These are phyloP conservation scores for Heterochromis multidens DNA, from an alignment of 2,113 vertebrate species.

Conservation along the genomic window DNA sequence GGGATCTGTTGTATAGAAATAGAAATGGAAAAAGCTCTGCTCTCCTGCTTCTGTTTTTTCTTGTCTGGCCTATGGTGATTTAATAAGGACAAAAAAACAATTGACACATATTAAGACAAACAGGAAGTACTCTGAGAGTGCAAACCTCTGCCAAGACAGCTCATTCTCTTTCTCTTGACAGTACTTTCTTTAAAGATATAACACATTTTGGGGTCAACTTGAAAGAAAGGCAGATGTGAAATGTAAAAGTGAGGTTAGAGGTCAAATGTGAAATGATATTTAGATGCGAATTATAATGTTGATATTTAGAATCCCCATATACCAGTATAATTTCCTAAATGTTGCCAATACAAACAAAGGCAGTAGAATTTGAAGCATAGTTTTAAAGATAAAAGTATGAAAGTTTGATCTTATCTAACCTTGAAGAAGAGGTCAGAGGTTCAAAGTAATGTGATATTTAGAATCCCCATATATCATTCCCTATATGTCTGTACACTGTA, in stretches of 20 bases:
- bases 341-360: no score
- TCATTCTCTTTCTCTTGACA: background rate
- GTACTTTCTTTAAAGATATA: background rate
- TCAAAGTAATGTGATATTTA: no score
- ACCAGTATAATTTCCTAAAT: no score
- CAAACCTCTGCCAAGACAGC: background rate
- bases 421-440: no score
- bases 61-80: background rate
- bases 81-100: background rate
- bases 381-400: no score
- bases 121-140: background rate
- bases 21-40: background rate
- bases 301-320: background rate
- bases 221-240: background rate
- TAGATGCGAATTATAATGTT: background rate
- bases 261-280: background rate
- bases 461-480: no score
- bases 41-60: background rate
- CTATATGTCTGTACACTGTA: no score
- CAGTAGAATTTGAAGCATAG: no score
- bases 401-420: no score
- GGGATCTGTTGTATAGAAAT: background rate
- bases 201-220: background rate
- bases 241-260: background rate
- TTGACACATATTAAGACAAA: background rate